phyloP scores from a whole-genome alignment of 2,888 invertebrate species.

The Netelia melanura region DNA sequence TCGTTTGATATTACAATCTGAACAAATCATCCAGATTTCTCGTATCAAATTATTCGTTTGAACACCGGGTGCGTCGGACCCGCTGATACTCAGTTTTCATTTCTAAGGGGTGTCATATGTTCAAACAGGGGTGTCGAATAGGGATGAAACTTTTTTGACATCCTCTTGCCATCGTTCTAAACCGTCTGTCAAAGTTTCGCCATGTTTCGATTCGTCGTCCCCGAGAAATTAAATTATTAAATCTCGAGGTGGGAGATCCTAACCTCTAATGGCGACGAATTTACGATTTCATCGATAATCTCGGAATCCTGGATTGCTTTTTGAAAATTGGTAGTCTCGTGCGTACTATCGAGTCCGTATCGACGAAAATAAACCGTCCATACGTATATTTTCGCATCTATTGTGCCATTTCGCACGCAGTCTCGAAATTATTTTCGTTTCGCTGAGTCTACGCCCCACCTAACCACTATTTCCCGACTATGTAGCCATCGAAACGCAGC shows the following conservation, averaged over 20 bases:
- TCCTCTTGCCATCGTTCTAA: too few relatives aligned
- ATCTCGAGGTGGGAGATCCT: too few relatives aligned
- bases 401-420: conserved; percentile 26
- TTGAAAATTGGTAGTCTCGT: background rate
- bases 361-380: conserved; percentile 2
- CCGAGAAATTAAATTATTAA: too few relatives aligned
- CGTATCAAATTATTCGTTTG: conserved; percentile 52
- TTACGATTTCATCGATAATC: too few relatives aligned
- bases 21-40: conserved; percentile 39
- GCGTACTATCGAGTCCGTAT: conserved; percentile 16
- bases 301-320: background rate
- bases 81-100: conserved; percentile 5
- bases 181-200: too few relatives aligned
- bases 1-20: conserved; percentile 36
- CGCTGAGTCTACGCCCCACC: conserved; percentile 37
- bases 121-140: conserved; percentile 15
- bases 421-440: conserved; percentile 54
- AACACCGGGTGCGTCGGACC: conserved; percentile 30
- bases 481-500: background rate
- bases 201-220: too few relatives aligned
- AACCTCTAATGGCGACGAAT: too few relatives aligned
- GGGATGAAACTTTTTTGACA: too few relatives aligned
- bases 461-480: background rate
- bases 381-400: conserved; percentile 3
- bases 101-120: background rate